phyloP scores from a whole-genome alignment of 2,888 invertebrate species.

The Oasisia sp. region DNA sequence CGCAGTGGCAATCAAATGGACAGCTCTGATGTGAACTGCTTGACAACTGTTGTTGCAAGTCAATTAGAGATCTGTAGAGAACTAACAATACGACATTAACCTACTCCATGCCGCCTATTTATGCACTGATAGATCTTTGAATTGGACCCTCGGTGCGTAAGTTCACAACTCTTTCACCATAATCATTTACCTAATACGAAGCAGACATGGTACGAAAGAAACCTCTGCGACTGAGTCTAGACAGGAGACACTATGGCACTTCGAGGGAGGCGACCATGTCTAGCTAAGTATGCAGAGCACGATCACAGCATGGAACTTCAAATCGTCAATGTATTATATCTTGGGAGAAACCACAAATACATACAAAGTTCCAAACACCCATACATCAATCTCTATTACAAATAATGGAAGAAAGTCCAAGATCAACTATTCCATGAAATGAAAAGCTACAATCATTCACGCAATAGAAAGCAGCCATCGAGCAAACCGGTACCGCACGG shows the following conservation, averaged over 20 bases:
- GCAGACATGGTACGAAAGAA: not conserved
- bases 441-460: not conserved
- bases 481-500: not conserved
- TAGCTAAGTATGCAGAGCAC: not conserved
- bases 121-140: not conserved
- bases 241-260: not conserved
- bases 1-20: not conserved
- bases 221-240: not conserved
- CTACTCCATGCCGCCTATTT: not conserved
- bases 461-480: not conserved
- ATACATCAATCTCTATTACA: not conserved
- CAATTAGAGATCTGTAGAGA: not conserved
- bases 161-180: not conserved
- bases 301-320: not conserved
- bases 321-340: not conserved
- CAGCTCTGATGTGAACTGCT: not conserved
- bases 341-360: not conserved
- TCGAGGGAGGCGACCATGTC: no score
- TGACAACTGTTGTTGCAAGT: not conserved
- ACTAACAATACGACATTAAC: not conserved
- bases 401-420: not conserved
- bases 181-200: slow-evolving; percentile 1
- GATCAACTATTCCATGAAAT: not conserved
- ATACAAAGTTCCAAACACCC: not conserved
- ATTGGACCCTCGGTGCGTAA: not conserved